Conservation (phyloP, 2,113 vertebrate genomes). For the Hippocampus comes region DNA sequence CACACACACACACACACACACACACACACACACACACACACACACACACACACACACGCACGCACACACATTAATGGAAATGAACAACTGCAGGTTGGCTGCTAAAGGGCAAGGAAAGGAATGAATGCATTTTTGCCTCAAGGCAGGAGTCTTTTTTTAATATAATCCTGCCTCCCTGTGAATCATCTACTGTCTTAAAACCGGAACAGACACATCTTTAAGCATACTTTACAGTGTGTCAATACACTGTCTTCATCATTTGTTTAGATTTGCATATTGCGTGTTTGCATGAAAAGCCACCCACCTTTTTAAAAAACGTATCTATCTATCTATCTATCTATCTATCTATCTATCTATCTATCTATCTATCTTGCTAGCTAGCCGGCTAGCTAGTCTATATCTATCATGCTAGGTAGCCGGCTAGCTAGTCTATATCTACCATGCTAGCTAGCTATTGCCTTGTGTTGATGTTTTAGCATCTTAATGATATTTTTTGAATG, state of each 20-base stretch:
- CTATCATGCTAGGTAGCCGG: no score
- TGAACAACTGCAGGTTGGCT: constrained; percentile 79
- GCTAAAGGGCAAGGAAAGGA: constrained; percentile 80
- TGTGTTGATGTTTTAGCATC: no score
- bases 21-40: background rate
- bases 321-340: no score
- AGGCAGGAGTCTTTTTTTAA: constrained; percentile 21
- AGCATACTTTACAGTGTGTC: background rate
- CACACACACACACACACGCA: background rate
- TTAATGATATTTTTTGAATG: no score
- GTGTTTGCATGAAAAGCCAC: no score
- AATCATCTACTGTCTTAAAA: constrained; percentile 28
- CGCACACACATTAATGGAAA: constrained; percentile 79
- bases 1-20: constrained; percentile 54
- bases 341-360: no score
- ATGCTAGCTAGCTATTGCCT: no score
- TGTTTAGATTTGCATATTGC: background rate
- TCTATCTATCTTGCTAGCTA: no score
- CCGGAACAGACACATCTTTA: constrained; percentile 13
- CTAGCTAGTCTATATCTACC: no score
- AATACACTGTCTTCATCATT: constrained; percentile 4
- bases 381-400: no score
- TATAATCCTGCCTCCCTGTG: constrained; percentile 29
- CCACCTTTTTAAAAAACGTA: no score
- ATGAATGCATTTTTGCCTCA: constrained; percentile 63